These are phyloP conservation scores for Ophioninae sp. DNA, from an alignment of 2,888 invertebrate genomes.

Conservation along the genomic window DNA sequence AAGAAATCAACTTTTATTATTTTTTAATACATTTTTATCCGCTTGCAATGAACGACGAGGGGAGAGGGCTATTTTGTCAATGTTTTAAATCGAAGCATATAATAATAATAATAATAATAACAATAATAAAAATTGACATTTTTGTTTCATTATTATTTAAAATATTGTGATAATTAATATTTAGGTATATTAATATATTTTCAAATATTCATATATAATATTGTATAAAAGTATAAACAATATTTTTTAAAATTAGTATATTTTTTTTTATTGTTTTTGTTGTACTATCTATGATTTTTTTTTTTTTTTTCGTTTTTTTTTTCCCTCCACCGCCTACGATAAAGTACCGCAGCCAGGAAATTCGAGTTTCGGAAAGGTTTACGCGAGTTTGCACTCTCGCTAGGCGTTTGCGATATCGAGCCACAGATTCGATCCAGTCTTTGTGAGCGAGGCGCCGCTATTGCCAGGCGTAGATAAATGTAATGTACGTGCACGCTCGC, in stretches of 20 bases:
- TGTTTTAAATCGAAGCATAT: too few species aligned
- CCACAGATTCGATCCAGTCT: constrained; percentile 24
- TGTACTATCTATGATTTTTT: not conserved
- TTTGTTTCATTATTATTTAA: too few species aligned
- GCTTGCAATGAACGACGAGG: constrained; percentile 11
- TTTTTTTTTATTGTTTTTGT: not conserved
- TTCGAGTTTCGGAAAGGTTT: constrained; percentile 28
- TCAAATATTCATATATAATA: not conserved
- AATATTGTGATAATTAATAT: not conserved
- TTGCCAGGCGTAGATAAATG: constrained; percentile 10
- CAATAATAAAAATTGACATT: too few species aligned
- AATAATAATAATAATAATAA: too few species aligned
- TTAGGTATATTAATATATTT: not conserved
- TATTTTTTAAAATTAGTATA: not conserved
- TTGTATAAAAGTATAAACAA: too few species aligned
- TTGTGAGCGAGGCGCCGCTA: constrained; percentile 11
- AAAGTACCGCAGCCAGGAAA: not conserved
- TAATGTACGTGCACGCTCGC: not conserved
- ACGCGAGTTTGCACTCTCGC: constrained; percentile 54
- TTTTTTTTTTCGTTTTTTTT: not conserved
- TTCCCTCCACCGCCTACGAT: not conserved
- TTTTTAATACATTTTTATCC: too few species aligned
- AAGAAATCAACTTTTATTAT: not conserved
- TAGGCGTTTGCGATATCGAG: constrained; percentile 41
- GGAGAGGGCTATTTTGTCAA: constrained; percentile 12